Evolutionary conservation across 1,140 invertebrate species (phyloP).

Genomic region (Drosophila seguyi): DNA sequence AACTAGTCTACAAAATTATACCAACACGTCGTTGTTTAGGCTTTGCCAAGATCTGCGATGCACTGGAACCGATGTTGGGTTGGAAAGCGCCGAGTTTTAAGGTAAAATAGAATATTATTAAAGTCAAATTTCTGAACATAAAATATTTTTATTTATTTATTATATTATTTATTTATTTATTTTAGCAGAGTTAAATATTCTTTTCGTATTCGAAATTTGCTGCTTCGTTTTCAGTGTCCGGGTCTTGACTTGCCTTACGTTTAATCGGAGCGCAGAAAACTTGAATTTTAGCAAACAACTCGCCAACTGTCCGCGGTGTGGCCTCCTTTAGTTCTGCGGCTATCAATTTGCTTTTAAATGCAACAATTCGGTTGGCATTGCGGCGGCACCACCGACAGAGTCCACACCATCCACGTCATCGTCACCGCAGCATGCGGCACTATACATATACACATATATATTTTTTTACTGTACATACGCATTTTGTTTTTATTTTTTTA

Average conservation of each 20-base stretch:
- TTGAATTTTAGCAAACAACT: slow-evolving; percentile 65
- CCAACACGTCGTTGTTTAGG: slow-evolving; percentile 82
- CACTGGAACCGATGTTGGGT: background rate
- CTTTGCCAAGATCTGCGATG: slow-evolving; percentile 41
- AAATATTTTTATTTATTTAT: too few species aligned
- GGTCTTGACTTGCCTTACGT: slow-evolving; percentile 66
- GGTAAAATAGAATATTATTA: too few species aligned
- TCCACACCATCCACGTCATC: slow-evolving; percentile 56
- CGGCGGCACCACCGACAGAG: slow-evolving; percentile 37
- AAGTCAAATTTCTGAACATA: background rate
- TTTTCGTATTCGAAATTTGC: too few species aligned
- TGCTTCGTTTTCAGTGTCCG: slow-evolving; percentile 34
- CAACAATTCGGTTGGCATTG: slow-evolving; percentile 82
- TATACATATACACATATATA: slow-evolving; percentile 20
- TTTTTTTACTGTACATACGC: slow-evolving; percentile 28
- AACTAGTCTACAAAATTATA: slow-evolving; percentile 85
- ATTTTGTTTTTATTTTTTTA: slow-evolving; percentile 46
- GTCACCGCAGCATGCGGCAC: slow-evolving; percentile 71
- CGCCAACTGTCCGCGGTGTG: slow-evolving; percentile 58
- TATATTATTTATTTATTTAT: too few species aligned
- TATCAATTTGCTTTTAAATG: slow-evolving; percentile 85
- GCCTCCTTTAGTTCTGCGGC: slow-evolving; percentile 82
- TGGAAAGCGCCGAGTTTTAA: too few species aligned
- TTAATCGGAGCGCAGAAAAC: slow-evolving; percentile 62
- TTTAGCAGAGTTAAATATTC: too few species aligned